Evolutionary conservation across 2,113 vertebrate species (phyloP), one percentile per base, ranked within the genome.

Genomic region (Albula goreensis): DNA sequence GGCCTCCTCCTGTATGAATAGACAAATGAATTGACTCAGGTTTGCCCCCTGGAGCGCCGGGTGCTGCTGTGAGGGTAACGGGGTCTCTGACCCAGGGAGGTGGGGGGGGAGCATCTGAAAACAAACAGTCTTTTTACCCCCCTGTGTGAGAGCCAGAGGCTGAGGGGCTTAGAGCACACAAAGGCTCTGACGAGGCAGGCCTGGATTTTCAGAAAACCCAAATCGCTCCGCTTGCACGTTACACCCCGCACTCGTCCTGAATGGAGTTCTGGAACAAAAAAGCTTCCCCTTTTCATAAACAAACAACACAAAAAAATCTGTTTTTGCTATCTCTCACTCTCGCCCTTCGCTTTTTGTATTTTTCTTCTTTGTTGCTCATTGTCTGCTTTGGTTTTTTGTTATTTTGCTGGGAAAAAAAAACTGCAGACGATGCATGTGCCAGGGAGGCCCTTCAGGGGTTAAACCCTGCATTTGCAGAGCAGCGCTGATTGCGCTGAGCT

Each of bases 271-370:
- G 70, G 70, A 74, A 74, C 70, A 74, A 74, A 74, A 74, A 8
- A n/a, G 10, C 31, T 31, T 25, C n/a, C 70, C 60, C 70, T 74
- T 8, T 74, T 74, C 31, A n/a, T 25, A 74, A 74, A 74, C 70
- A 74, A 70, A 70, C n/a, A 74, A 74, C 6, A 74, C 22, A 74
- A 74, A 31, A 74, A 74, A 74, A 74, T 74, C 82, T 83, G 12
- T 83, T 15, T 13, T 49, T 48, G 4, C 3, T 25, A 51, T 31
- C 80, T 81, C 78, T 80, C 15, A 63, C 53, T 56, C 53, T 63
- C 56, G 63, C 25, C 0, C 53, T 51, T 41, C 31, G 31, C 31
- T 41, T 41, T 41, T 41, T 41, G 31, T 41, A 41, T 41, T 41
- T 19, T 7, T 88, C 4, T 7, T 9, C 85, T 10, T 70, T 74